Evolutionary conservation across 2,888 invertebrate species (phyloP).

Genomic region (Agonopterix subpropinquella): DNA sequence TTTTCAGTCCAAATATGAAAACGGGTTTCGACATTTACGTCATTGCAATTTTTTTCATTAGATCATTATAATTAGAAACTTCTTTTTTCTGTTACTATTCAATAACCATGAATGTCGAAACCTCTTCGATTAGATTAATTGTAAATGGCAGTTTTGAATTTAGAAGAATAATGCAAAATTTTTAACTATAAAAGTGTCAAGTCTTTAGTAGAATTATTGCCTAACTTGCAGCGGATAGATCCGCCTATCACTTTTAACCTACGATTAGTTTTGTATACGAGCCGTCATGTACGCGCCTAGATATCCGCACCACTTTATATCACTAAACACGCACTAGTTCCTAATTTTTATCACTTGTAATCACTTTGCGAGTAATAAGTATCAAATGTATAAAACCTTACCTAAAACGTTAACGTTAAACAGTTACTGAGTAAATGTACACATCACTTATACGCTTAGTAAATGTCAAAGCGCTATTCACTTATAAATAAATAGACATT

Average conservation of each 20-base stretch:
- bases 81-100: background rate
- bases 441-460: conserved; percentile 57
- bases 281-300: conserved; percentile 33
- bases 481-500: conserved; percentile 69
- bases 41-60: too few relatives aligned
- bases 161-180: conserved; percentile 57
- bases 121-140: conserved; percentile 17
- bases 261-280: conserved; percentile 5
- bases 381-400: conserved; percentile 74
- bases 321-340: conserved; percentile 59
- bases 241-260: conserved; percentile 37
- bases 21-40: background rate
- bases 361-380: conserved; percentile 72
- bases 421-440: conserved; percentile 64
- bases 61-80: too few relatives aligned
- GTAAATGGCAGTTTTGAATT: conserved; percentile 65
- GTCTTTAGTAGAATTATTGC: conserved; percentile 69
- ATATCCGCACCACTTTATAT: conserved; percentile 67
- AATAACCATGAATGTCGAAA: background rate
- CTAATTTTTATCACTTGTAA: conserved; percentile 68
- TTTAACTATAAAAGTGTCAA: conserved; percentile 64
- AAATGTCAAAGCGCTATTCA: conserved; percentile 55
- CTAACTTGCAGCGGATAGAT: conserved; percentile 36
- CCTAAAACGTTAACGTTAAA: conserved; percentile 58
- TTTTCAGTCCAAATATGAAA: conserved; percentile 46